A percentile compares a stretch with the other conserved stretches of the same genome.
phyloP scores from a whole-genome alignment of 2,113 vertebrate species.

The Laterallus jamaicensis region DNA sequence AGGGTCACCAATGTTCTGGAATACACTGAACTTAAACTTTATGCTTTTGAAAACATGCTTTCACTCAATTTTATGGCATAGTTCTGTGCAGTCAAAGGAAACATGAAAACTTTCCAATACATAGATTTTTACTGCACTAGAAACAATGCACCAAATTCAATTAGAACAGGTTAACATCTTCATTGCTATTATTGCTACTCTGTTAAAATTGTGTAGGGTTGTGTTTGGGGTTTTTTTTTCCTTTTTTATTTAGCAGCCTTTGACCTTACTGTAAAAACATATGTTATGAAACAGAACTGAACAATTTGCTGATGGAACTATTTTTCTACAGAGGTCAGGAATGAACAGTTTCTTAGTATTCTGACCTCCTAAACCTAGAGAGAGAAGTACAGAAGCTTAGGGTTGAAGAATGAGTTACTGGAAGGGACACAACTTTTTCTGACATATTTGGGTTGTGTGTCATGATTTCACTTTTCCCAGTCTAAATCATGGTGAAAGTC shows the following conservation, averaged over 20 bases:
- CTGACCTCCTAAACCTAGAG: not conserved
- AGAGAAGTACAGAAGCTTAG: not conserved
- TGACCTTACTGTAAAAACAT: not conserved
- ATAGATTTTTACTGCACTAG: not conserved
- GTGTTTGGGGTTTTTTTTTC: not conserved
- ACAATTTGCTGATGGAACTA: not conserved
- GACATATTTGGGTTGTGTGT: not conserved
- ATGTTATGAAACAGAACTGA: not conserved
- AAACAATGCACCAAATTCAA: not conserved
- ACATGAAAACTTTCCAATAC: not conserved
- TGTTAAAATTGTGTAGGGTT: not conserved
- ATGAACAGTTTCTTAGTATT: not conserved
- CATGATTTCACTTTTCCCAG: not conserved
- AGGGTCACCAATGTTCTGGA: constrained; percentile 6
- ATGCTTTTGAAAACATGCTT: not conserved
- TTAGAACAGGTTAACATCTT: not conserved
- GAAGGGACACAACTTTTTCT: not conserved
- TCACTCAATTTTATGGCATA: not conserved
- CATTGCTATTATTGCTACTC: not conserved
- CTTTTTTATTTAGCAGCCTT: not conserved
- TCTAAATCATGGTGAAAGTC: not conserved
- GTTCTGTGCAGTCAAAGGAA: not conserved
- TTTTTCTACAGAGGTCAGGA: not conserved
- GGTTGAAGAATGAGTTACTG: not conserved
- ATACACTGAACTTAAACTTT: not conserved